Evolutionary conservation across 2,113 vertebrate species (phyloP).

Genomic region (Rhabdomys dilectus): DNA sequence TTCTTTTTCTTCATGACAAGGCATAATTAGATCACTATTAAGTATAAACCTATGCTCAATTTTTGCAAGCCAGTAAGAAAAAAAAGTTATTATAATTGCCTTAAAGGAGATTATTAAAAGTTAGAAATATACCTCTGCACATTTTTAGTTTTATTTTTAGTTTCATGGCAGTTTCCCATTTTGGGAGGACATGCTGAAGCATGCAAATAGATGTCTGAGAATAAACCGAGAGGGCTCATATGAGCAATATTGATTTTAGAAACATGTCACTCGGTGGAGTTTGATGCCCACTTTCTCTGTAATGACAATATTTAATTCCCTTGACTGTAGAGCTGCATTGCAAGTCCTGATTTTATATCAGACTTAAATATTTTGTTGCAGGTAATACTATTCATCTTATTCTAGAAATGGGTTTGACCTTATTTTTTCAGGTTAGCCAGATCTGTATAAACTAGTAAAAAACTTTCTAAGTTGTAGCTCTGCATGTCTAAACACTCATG

Average conservation of each 20-base stretch:
- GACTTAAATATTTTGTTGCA: background rate
- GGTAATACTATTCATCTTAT: background rate
- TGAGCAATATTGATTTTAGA: constrained; percentile 48
- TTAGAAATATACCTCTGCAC: constrained; percentile 32
- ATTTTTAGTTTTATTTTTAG: constrained; percentile 53
- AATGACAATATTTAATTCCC: constrained; percentile 56
- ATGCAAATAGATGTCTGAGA: constrained; percentile 7
- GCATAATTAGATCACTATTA: constrained; percentile 44
- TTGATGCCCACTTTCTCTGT: constrained; percentile 47
- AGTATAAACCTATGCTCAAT: constrained; percentile 30
- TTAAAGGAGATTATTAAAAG: constrained; percentile 60
- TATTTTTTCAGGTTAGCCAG: background rate
- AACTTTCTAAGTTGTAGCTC: background rate
- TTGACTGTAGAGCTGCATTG: background rate
- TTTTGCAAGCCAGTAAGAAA: constrained; percentile 18
- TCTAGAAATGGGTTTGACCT: background rate
- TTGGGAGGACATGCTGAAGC: constrained; percentile 53
- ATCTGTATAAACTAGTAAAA: background rate
- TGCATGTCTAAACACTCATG: background rate
- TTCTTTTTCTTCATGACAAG: constrained; percentile 36
- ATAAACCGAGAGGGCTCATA: constrained; percentile 16
- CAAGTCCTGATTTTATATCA: constrained; percentile 34
- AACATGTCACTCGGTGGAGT: constrained; percentile 28
- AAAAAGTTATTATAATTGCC: constrained; percentile 48
- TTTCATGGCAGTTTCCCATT: constrained; percentile 2